Base-by-base conservation (phyloP, 2,113 vertebrate genomes). In the Glaucidium brasilianum region DNA sequence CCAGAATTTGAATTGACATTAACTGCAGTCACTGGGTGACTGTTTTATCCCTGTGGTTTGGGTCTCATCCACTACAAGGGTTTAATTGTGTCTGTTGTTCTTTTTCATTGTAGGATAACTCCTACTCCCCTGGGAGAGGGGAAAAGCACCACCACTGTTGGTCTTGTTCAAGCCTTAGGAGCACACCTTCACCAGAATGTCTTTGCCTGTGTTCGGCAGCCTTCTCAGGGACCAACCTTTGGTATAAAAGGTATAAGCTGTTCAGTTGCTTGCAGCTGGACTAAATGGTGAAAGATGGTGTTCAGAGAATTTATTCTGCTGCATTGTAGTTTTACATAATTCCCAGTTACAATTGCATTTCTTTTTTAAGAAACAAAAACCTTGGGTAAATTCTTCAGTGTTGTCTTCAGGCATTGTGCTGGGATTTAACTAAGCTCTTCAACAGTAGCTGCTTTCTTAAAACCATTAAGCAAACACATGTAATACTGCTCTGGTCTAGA, bases 211-310 rank as follows among this genome's bases (percentile, higher is more conserved):
- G 99, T 99, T n/a, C 98, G 99, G 3, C 99, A 99, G 92, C 99
- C 99, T 37, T 99, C 99, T 20, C 99, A 99, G 97, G 99, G 99
- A 9, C 99, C 99, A 66, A 99, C 99, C 5, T 99, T 99, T 58
- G 99, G 99, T 69, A 99, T 99, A 85, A 99, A 99, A 99, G 99
- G 99, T 99, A 97, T 39, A 45, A 32, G 14, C 79, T 76, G 6
- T 66, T 75, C 16, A 74, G 12, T 85, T 78, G 15, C 27, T 94
- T 79, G 29, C 55, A 49, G 20, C 9, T 80, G 32, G 27, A 21
- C 25, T 68, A 22, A 78, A 37, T 37, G 37, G 39, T 52, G 14
- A 30, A 43, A 58, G 37, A 16, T 35, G 35, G 9, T 41, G 41
- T 53, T 78, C 10, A 29, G 43, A 88, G 77, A n/a, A 49, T 56